These are phyloP conservation scores for Sebastes alutus DNA, from an alignment of 2,797 vertebrate species.

Conservation along the genomic window DNA sequence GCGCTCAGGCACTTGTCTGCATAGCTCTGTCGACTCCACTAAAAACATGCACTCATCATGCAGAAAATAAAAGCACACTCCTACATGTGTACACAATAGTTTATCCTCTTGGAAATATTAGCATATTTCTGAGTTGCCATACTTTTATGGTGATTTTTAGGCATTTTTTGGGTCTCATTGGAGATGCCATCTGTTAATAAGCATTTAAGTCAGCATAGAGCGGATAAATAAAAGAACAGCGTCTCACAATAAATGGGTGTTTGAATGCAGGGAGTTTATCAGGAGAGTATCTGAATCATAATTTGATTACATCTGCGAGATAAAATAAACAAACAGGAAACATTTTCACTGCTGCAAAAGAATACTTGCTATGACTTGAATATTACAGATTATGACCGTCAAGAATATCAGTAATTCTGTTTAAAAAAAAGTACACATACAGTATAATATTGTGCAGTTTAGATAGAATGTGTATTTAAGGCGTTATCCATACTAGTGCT, in stretches of 20 bases:
- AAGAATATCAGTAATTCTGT: not conserved
- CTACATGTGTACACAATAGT: not conserved
- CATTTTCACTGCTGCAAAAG: not conserved
- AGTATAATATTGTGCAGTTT: not conserved
- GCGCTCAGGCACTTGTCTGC: conserved; percentile 50
- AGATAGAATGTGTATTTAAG: conserved; percentile 1
- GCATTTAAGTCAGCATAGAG: not conserved
- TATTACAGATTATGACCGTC: not conserved
- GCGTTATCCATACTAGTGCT: conserved; percentile 2
- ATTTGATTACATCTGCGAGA: conserved; percentile 6
- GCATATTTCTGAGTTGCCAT: not conserved
- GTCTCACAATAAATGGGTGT: not conserved
- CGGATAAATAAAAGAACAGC: conserved; percentile 12
- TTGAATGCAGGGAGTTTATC: conserved; percentile 18
- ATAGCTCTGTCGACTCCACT: conserved; percentile 36
- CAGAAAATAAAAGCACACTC: conserved; percentile 36
- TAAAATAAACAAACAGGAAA: conserved; percentile 18
- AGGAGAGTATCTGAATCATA: conserved; percentile 15
- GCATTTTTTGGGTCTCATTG: not conserved
- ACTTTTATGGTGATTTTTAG: not conserved
- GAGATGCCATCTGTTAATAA: not conserved
- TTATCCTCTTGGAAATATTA: not conserved
- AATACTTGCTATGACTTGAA: not conserved
- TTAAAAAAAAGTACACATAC: not conserved
- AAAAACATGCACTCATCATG: conserved; percentile 48